Evolutionary conservation across 2,888 invertebrate species (phyloP).

Genomic region (Eilema griseolum): DNA sequence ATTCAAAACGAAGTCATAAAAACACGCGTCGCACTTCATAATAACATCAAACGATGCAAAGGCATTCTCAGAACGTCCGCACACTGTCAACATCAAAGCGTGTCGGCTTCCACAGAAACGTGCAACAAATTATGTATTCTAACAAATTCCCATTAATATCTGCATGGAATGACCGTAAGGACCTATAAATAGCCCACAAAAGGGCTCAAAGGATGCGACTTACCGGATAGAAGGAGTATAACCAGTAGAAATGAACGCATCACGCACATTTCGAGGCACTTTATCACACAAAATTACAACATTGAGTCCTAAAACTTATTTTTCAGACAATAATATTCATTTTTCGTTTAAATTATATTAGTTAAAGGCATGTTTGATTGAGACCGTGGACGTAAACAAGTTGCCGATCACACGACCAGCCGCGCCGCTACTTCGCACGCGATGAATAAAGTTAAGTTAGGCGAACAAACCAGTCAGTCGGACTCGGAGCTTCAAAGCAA

Average conservation of each 20-base stretch:
- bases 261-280: slow-evolving; percentile 74
- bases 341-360: slow-evolving; percentile 64
- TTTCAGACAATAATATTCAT: slow-evolving; percentile 49
- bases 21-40: slow-evolving; percentile 50
- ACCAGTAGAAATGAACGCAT: slow-evolving; percentile 68
- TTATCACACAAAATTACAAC: slow-evolving; percentile 61
- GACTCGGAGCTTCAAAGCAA: slow-evolving; percentile 64
- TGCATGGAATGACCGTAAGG: slow-evolving; percentile 75
- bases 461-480: slow-evolving; percentile 49
- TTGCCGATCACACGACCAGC: slow-evolving; percentile 49
- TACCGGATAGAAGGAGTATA: slow-evolving; percentile 77
- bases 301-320: slow-evolving; percentile 44
- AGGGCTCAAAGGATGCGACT: slow-evolving; percentile 78
- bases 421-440: slow-evolving; percentile 55
- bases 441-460: slow-evolving; percentile 56
- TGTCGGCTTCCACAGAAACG: slow-evolving; percentile 51
- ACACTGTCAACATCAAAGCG: slow-evolving; percentile 60
- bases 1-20: slow-evolving; percentile 47
- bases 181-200: slow-evolving; percentile 76
- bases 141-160: slow-evolving; percentile 76
- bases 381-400: slow-evolving; percentile 61
- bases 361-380: slow-evolving; percentile 59
- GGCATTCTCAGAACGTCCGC: slow-evolving; percentile 52
- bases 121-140: slow-evolving; percentile 61
- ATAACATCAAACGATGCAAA: slow-evolving; percentile 58